A percentile compares a stretch with the other conserved stretches of the same genome.
Conservation (phyloP, 35 echinoderm and acorn worm genomes). For the Patiria miniata region DNA sequence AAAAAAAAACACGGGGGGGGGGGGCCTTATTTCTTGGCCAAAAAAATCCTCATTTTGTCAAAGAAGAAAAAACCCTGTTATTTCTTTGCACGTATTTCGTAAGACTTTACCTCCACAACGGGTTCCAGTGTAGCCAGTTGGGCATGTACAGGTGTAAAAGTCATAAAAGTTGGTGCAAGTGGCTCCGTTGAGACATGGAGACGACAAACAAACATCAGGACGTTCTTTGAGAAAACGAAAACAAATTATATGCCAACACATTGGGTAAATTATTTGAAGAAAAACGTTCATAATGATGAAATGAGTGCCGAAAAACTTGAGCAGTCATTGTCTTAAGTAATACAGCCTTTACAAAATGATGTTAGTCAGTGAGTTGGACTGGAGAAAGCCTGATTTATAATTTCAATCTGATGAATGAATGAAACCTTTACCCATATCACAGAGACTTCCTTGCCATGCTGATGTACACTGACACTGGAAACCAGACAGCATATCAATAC, state of each 20-base stretch:
- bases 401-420: neutral
- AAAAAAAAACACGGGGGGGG: too few relatives aligned
- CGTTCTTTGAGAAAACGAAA: neutral
- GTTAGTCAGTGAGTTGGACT: too few relatives aligned
- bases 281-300: too few relatives aligned
- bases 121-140: slow-evolving; percentile 10
- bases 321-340: too few relatives aligned
- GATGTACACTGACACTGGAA: slow-evolving; percentile 55
- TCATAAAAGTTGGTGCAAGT: slow-evolving; percentile 5
- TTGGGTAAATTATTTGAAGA: too few relatives aligned
- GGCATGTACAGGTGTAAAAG: slow-evolving; percentile 15
- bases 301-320: too few relatives aligned
- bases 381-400: too few relatives aligned
- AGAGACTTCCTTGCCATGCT: slow-evolving; percentile 37
- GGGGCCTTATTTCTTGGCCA: too few relatives aligned
- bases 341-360: too few relatives aligned
- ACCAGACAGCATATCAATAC: slow-evolving; percentile 32
- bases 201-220: neutral
- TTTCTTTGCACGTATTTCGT: neutral
- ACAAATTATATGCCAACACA: neutral
- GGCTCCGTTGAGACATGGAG: slow-evolving; percentile 16
- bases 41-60: too few relatives aligned
- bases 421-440: slow-evolving; percentile 33
- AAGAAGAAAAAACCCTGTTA: slow-evolving; percentile 29
- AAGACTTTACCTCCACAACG: slow-evolving; percentile 21